Evolutionary conservation across 2,113 vertebrate genomes (phyloP), one percentile per base, ranked within the genome.

Genomic region (Nibea albiflora): DNA sequence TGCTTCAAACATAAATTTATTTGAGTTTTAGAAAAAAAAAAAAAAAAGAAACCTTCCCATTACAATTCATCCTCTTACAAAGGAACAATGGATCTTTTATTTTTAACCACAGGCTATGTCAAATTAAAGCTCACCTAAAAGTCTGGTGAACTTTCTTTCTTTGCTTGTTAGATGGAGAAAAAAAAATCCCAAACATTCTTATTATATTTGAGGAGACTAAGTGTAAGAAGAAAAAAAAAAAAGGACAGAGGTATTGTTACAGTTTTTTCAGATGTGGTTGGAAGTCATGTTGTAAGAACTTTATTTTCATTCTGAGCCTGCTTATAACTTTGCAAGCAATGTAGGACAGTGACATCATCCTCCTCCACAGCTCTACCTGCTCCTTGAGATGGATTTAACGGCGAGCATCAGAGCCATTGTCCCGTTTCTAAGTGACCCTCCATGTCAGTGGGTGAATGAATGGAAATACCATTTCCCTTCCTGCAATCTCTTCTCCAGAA

Each of bases 71-170:
- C 11, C 26, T 26, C 16, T 46, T 70, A 63, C 12, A 15, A 76
- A 79, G 24, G 49, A 76, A 47, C 24, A 76, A 79, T 50, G 35
- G 57, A 76, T 52, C 4, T 8, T 85, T 83, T 76, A 50, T 71
- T 75, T 84, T 63, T 46, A 71, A 78, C 62, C 15, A 22, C 66
- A 19, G 22, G 17, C 49, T 62, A 31, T 58, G 14, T 67, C 39
- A 78, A 77, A 68, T 74, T 66, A 73, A 76, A 57, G 24, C 71
- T 66, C 31, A 19, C 44, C 69, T 79, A 7, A 64, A 71, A 70
- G 50, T 65, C 20, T 17, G 35, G 3, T 4, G 11, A 81, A 62
- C 39, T 52, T 44, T 26, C 7, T 61, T 57, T 35, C 6, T 65
- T 31, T 58, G 14, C 56, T 82, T 65, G 58, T 66, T 78, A 54